These are phyloP conservation scores for Zeus faber DNA, from an alignment of 2,113 vertebrate genomes.

Conservation along the genomic window DNA sequence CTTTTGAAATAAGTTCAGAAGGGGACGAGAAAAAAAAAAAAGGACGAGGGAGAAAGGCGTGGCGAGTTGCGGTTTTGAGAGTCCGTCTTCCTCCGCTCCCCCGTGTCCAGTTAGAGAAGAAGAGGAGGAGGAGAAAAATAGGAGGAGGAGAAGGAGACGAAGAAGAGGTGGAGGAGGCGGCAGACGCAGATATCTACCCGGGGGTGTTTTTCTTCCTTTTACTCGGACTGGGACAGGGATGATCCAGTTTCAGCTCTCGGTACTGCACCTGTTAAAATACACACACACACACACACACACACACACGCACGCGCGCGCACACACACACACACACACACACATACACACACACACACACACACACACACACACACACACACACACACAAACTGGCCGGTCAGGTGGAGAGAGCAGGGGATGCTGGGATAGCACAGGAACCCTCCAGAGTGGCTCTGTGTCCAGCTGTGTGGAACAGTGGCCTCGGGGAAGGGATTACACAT, in stretches of 20 bases:
- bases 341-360: conserved; percentile 44
- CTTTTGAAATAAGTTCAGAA: no score
- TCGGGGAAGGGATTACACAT: conserved; percentile 69
- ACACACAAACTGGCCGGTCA: conserved; percentile 66
- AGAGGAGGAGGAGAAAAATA: conserved; percentile 27
- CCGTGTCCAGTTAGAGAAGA: conserved; percentile 64
- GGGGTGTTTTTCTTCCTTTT: conserved; percentile 98
- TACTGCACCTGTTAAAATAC: conserved; percentile 99
- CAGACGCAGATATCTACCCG: conserved; percentile 75
- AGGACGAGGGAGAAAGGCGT: no score
- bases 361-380: conserved; percentile 45
- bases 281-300: conserved; percentile 68
- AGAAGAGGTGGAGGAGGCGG: conserved; percentile 64
- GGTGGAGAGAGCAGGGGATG: conserved; percentile 74
- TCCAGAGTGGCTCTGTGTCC: conserved; percentile 44
- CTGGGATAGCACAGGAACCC: conserved; percentile 66
- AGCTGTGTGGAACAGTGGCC: conserved; percentile 65
- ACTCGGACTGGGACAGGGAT: conserved; percentile 89
- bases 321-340: conserved; percentile 36
- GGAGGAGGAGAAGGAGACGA: conserved; percentile 47
- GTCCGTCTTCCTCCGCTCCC: conserved; percentile 71
- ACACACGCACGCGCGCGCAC: conserved; percentile 37
- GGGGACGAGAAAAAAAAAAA: no score
- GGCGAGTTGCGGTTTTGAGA: conserved; percentile 55
- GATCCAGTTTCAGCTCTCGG: conserved; percentile 95